Evolutionary conservation across 1,140 invertebrate species (phyloP), one percentile per base, ranked within the genome.

Genomic region (Helicorthomorpha holstii): DNA sequence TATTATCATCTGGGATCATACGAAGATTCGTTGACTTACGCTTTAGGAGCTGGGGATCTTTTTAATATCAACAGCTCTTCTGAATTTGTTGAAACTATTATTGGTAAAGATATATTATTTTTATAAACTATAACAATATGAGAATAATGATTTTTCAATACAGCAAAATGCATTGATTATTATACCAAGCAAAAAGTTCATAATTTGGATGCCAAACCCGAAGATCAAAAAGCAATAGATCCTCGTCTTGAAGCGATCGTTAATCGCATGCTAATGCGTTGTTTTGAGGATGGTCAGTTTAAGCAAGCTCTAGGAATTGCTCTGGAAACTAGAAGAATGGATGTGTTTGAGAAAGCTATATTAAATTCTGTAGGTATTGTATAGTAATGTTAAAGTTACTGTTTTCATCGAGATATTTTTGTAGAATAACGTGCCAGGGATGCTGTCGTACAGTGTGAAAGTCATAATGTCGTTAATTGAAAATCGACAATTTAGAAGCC

Each of bases 1-100:
- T 98, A 97, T 64, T 97, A 96, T 69, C 92, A 98, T 69, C 73
- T 98, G 48, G 92, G 92, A 26, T 87, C 88, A 3, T 97, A 93
- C 71, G 86, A 94, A 66, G 90, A 97, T 69, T 92, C 93, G 0
- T 64, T 98, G 51, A 88, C 84, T 27, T 95, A 91, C 73, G 91
- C 94, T 29, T 71, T 97, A 14, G 85, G 89, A 49, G 89, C 94
- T 61, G 89, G 89, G 46, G 78, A 86, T 60, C 70, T 95, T 0
- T 96, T 98, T 68, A 87, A 97, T 72, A 86, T 97, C 0, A 92
- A 90, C 66, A 80, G 83, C 41, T 76, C 83, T 47, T 85, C 83
- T 55, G 91, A 96, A 73, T 98, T 96, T 75, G 91, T 96, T 1
- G 88, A 96, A 64, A 98, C 93, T 0, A 96, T 84, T 27, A 87